phyloP scores from a whole-genome alignment of 2,888 invertebrate species.

The Acronicta psi region DNA sequence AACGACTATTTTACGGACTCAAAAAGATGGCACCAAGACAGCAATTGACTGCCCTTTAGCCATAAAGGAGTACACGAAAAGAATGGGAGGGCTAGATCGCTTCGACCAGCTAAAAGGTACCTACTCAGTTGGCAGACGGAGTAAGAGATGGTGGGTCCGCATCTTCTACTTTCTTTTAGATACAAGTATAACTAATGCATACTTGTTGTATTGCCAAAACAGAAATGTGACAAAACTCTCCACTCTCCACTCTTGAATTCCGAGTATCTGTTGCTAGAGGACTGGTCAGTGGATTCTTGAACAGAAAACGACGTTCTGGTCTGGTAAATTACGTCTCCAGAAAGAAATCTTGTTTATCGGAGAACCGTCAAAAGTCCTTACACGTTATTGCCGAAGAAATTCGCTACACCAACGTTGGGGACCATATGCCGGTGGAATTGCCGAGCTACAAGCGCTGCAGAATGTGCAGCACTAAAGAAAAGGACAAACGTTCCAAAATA shows the following conservation, averaged over 20 bases:
- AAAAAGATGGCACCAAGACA: constrained; percentile 1
- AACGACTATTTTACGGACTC: constrained; percentile 34
- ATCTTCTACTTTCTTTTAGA: constrained; percentile 55
- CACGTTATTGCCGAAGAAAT: constrained; percentile 35
- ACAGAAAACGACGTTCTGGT: constrained; percentile 40
- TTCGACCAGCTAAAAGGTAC: constrained; percentile 43
- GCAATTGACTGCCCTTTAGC: no score
- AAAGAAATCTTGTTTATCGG: constrained; percentile 17
- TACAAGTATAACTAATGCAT: constrained; percentile 52
- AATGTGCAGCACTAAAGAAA: constrained; percentile 44
- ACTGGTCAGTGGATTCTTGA: constrained; percentile 45
- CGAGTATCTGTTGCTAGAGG: constrained; percentile 49
- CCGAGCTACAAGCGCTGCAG: constrained; percentile 35
- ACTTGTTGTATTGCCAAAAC: constrained; percentile 36
- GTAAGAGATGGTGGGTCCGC: constrained; percentile 51
- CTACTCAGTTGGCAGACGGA: constrained; percentile 48
- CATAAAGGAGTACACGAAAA: no score
- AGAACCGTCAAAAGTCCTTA: constrained; percentile 30
- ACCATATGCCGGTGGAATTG: constrained; percentile 4
- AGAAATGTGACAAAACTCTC: constrained; percentile 30
- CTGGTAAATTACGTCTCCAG: constrained; percentile 33
- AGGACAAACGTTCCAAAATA: constrained; percentile 37
- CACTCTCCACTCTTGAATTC: constrained; percentile 48
- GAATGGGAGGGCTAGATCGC: constrained; percentile 44
- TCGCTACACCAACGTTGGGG: constrained; percentile 32